Evolutionary conservation across 2,888 invertebrate genomes (phyloP).

Genomic region (Sphaeridia pumilis): DNA sequence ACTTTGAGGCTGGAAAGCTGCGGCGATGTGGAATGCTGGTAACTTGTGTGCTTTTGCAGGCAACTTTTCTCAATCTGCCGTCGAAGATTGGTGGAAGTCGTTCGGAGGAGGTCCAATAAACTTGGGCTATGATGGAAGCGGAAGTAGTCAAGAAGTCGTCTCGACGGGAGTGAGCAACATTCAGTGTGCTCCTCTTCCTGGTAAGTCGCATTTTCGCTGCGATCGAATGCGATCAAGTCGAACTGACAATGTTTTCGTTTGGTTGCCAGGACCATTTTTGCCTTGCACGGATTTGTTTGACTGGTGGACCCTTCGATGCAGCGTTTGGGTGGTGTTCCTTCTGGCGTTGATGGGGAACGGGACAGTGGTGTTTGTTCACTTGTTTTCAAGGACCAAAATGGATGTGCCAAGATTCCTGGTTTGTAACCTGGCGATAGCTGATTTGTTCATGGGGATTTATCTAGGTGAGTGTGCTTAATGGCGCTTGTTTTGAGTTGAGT

Average conservation of each 20-base stretch:
- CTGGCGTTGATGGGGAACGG: slow-evolving; percentile 92
- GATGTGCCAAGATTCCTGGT: slow-evolving; percentile 94
- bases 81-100: slow-evolving; percentile 26
- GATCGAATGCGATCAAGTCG: not conserved
- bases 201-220: slow-evolving; percentile 39
- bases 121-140: slow-evolving; percentile 11
- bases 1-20: not conserved
- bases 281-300: slow-evolving; percentile 93
- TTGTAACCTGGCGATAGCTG: slow-evolving; percentile 90
- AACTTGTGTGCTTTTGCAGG: slow-evolving; percentile 10
- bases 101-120: slow-evolving; percentile 17
- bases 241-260: not conserved
- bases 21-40: not conserved
- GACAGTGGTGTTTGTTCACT: slow-evolving; percentile 82
- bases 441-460: slow-evolving; percentile 95
- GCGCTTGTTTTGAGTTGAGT: not conserved
- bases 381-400: slow-evolving; percentile 84
- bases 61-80: slow-evolving; percentile 23
- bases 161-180: too few species aligned
- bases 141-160: too few species aligned
- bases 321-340: slow-evolving; percentile 94
- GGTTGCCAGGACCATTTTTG: slow-evolving; percentile 68
- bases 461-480: slow-evolving; percentile 48
- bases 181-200: slow-evolving; percentile 73
- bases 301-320: slow-evolving; percentile 94